Percentiles rank a stretch among this genome's conserved stretches.
Conservation (phyloP, 2,888 invertebrate genomes). For the Machimus atricapillus region DNA sequence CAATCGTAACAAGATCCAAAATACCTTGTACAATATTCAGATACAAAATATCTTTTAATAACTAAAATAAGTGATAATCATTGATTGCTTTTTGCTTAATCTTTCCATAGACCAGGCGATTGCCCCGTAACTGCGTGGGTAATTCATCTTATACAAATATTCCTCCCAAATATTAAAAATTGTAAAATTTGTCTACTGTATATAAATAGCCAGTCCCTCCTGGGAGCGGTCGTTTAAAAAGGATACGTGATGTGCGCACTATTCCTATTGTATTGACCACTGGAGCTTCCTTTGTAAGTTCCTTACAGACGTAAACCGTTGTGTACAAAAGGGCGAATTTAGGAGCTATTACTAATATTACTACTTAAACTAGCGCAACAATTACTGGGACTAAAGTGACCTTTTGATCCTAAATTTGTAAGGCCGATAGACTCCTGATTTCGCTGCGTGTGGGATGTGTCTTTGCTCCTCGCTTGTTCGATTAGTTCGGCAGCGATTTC, state of each 20-base stretch:
- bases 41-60: not conserved
- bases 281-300: not conserved
- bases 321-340: conserved; percentile 15
- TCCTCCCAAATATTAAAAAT: conserved; percentile 3
- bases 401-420: conserved; percentile 50
- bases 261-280: not conserved
- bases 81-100: not conserved
- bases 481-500: conserved; percentile 94
- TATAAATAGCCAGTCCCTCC: not conserved
- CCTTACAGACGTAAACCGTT: conserved; percentile 2
- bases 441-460: conserved; percentile 51
- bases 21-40: not conserved
- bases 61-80: not conserved
- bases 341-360: conserved; percentile 35
- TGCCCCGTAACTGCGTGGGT: not conserved
- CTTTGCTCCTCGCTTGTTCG: conserved; percentile 90
- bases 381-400: conserved; percentile 50
- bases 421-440: conserved; percentile 46
- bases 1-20: not conserved
- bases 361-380: conserved; percentile 50
- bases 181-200: not conserved
- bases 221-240: not conserved
- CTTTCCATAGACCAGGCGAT: not conserved
- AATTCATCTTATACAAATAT: not conserved
- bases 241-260: conserved; percentile 23